phyloP scores from a whole-genome alignment of 2,113 vertebrate genomes.

The Cnemophilus loriae region DNA sequence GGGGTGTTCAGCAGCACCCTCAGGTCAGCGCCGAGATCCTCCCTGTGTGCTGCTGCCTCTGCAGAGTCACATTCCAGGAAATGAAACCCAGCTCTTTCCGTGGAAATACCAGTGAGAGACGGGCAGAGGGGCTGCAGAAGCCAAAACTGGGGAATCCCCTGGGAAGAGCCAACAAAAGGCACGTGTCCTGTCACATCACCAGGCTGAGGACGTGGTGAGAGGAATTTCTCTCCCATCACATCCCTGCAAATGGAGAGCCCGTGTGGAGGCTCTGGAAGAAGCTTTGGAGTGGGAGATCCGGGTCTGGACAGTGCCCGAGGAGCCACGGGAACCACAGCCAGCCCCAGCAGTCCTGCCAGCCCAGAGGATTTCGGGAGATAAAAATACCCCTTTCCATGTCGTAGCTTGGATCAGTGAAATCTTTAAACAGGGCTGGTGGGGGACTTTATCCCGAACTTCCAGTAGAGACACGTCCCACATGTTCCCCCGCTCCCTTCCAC shows the following conservation, averaged over 20 bases:
- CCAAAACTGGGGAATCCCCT: too few relatives aligned
- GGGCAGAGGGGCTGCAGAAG: not conserved
- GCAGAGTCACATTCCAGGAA: not conserved
- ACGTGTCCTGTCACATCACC: not conserved
- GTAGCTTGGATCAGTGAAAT: not conserved
- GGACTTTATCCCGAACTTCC: not conserved
- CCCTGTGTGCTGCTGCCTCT: not conserved
- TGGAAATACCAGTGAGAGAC: rapidly evolving
- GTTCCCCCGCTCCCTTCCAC: not conserved
- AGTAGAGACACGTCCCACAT: rapidly evolving
- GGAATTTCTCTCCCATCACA: not conserved
- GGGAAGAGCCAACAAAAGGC: not conserved
- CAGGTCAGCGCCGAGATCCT: not conserved
- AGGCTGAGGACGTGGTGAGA: not conserved
- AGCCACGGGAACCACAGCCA: not conserved
- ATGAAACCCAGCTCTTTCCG: rapidly evolving
- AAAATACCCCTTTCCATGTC: not conserved
- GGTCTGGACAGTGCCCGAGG: not conserved
- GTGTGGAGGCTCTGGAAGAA: rapidly evolving
- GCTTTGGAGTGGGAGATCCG: rapidly evolving
- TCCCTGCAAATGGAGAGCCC: not conserved
- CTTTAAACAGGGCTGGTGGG: not conserved
- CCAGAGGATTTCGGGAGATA: not conserved
- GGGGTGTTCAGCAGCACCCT: not conserved
- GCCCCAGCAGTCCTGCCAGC: not conserved